A percentile compares a stretch with the other conserved stretches of the same genome.
Conservation (phyloP, 2,888 invertebrate species). For the Caenorhabditis sp. region DNA sequence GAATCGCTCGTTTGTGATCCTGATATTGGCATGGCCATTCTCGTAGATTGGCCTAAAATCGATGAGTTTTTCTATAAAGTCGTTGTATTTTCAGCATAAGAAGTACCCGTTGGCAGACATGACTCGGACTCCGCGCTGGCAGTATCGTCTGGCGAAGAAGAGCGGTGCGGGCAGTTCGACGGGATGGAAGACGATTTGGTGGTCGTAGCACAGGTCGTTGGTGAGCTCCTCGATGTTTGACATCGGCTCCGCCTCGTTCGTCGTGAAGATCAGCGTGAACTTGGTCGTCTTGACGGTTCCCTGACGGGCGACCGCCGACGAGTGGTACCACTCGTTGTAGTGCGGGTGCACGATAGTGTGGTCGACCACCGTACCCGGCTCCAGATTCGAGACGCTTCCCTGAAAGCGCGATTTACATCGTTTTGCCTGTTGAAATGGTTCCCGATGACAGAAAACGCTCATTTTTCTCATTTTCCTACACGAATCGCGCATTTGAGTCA, state of each 20-base stretch:
- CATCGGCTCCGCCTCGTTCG: background rate
- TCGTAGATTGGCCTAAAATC: background rate
- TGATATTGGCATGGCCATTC: no score
- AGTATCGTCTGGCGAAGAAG: slow-evolving; percentile 36
- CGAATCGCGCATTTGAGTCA: no score
- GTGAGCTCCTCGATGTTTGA: slow-evolving; percentile 34
- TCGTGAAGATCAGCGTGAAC: slow-evolving; percentile 34
- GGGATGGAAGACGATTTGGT: slow-evolving; percentile 49
- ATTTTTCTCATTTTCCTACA: no score
- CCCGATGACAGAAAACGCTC: no score
- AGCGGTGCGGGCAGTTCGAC: slow-evolving; percentile 51
- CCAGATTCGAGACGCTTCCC: slow-evolving; percentile 21
- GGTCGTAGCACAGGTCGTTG: slow-evolving; percentile 36
- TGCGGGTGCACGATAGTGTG: slow-evolving; percentile 33
- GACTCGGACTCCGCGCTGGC: slow-evolving; percentile 32
- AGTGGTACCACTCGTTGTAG: slow-evolving; percentile 52
- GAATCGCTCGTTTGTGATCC: no score
- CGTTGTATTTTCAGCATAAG: no score
- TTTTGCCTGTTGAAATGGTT: no score
- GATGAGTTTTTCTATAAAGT: background rate
- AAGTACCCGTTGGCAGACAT: background rate
- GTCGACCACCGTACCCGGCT: slow-evolving; percentile 57
- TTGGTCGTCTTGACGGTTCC: slow-evolving; percentile 51
- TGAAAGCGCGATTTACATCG: no score
- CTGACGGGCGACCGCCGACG: slow-evolving; percentile 33